Evolutionary conservation across 1,140 invertebrate species (phyloP).

Genomic region (Diploscapter pachys): DNA sequence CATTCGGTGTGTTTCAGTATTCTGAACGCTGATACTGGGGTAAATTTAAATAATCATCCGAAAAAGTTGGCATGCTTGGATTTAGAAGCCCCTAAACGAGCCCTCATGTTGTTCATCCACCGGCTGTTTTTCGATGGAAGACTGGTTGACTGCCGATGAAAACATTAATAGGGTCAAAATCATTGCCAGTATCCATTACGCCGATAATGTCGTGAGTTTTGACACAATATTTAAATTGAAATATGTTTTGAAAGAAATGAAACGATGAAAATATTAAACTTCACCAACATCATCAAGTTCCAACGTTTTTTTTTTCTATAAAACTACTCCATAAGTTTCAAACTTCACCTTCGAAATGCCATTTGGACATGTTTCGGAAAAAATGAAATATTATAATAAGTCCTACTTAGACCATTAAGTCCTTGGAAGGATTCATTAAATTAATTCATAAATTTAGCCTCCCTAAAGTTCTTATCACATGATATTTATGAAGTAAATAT

Average conservation of each 20-base stretch:
- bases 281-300: background rate
- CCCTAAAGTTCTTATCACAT: background rate
- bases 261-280: background rate
- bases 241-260: background rate
- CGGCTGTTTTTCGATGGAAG: constrained; percentile 14
- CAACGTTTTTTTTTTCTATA: background rate
- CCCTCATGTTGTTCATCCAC: constrained; percentile 17
- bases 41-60: background rate
- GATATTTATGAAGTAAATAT: background rate
- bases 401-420: background rate
- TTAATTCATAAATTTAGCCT: background rate
- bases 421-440: background rate
- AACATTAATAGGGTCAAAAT: constrained; percentile 13
- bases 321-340: background rate
- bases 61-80: too few relatives aligned
- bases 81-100: constrained; percentile 28
- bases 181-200: constrained; percentile 21
- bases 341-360: too few relatives aligned
- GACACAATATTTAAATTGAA: background rate
- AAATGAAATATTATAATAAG: background rate
- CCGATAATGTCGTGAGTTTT: constrained; percentile 23
- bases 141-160: constrained; percentile 20
- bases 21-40: constrained; percentile 24
- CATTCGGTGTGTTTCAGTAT: constrained; percentile 24
- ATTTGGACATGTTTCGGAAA: too few relatives aligned